Evolutionary conservation across 2,113 vertebrate genomes (phyloP).

Genomic region (Callorhinus ursinus): DNA sequence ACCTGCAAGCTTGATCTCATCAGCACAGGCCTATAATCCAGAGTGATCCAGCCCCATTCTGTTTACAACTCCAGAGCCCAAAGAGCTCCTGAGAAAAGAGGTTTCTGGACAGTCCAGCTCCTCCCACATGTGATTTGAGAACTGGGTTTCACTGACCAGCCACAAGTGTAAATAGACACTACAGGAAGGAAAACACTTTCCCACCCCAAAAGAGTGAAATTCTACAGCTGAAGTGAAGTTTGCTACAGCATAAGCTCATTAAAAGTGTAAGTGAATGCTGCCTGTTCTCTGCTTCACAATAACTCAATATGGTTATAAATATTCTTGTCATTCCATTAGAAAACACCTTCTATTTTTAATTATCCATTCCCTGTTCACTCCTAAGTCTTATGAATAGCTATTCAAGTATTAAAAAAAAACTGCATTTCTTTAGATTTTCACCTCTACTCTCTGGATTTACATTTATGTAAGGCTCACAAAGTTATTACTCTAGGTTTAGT

Average conservation of each 20-base stretch:
- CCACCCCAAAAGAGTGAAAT: background rate
- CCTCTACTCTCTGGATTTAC: conserved; percentile 21
- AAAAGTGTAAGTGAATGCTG: background rate
- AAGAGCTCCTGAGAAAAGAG: background rate
- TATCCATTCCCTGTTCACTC: conserved; percentile 21
- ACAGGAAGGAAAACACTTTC: background rate
- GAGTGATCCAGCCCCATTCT: background rate
- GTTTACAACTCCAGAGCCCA: background rate
- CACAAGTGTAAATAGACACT: conserved; percentile 24
- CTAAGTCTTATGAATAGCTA: conserved; percentile 6
- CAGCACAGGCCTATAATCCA: background rate
- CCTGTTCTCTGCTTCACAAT: background rate
- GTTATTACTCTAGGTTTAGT: conserved; percentile 23
- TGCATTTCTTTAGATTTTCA: conserved; percentile 44
- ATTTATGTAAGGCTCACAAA: conserved; percentile 38
- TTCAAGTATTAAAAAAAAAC: conserved; percentile 6
- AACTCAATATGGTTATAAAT: background rate
- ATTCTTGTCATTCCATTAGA: background rate
- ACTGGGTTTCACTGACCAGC: background rate
- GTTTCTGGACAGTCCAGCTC: conserved; percentile 29
- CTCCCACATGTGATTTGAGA: background rate
- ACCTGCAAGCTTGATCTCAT: background rate
- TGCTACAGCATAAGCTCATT: background rate
- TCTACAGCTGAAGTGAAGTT: background rate
- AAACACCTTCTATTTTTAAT: conserved; percentile 33